Conservation (phyloP, 2,888 invertebrate species). For the Gymnoscelis rufifasciata region DNA sequence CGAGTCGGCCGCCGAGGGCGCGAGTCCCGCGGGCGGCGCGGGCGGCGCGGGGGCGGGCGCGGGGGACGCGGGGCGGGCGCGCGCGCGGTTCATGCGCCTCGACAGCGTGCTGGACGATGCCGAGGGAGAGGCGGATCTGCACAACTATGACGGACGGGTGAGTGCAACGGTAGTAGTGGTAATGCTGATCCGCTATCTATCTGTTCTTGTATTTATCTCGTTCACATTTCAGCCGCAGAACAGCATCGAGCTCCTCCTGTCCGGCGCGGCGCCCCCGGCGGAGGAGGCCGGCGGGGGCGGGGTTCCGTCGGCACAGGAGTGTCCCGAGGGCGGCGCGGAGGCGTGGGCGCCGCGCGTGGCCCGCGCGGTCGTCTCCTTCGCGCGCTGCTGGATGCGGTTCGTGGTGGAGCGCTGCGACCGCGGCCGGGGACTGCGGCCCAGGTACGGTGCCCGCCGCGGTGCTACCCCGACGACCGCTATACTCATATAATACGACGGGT, state of each 20-base stretch:
- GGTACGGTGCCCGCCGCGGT: too few relatives aligned
- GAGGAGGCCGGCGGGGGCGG: conserved; percentile 14
- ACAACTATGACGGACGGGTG: conserved; percentile 43
- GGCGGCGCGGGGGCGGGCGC: conserved; percentile 14
- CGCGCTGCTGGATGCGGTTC: conserved; percentile 93
- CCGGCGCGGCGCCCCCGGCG: conserved; percentile 24
- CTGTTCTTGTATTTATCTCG: too few relatives aligned
- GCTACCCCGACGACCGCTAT: too few relatives aligned
- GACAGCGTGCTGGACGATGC: conserved; percentile 62
- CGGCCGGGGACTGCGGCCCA: conserved; percentile 87
- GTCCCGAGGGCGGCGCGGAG: too few relatives aligned
- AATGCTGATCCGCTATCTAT: too few relatives aligned
- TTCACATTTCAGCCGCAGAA: conserved; percentile 41
- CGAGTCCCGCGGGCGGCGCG: conserved; percentile 35
- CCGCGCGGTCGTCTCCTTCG: conserved; percentile 60
- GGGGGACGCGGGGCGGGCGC: conserved; percentile 22
- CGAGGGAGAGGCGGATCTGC: conserved; percentile 43
- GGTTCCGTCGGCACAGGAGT: conserved; percentile 26
- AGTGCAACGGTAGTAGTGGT: too few relatives aligned
- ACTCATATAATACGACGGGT: too few relatives aligned
- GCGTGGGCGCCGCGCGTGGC: conserved; percentile 53
- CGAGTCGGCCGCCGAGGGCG: conserved; percentile 37
- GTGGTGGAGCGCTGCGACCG: conserved; percentile 90
- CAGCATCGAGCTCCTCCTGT: conserved; percentile 42
- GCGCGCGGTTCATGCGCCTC: conserved; percentile 40